Conservation (phyloP, 2,797 vertebrate species). For the Sphenopsis melanotis region DNA sequence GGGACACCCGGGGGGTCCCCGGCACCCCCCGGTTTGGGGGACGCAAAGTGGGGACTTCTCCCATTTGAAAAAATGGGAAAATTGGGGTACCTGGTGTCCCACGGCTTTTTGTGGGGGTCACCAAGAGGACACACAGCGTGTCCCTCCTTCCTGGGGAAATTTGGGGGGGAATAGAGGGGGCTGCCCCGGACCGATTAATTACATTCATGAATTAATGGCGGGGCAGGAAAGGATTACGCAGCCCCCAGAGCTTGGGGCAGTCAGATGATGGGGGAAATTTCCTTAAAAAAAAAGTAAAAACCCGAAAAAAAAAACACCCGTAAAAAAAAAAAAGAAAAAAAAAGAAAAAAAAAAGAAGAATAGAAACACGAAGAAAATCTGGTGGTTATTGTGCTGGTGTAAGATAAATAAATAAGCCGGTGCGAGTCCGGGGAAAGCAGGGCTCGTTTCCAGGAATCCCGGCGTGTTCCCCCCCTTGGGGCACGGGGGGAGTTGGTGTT, state of each 20-base stretch:
- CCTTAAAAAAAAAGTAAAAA: neutral
- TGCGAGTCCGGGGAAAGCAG: neutral
- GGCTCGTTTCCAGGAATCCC: slow-evolving; percentile 34
- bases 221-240: slow-evolving; percentile 19
- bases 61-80: neutral
- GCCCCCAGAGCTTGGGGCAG: neutral
- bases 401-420: slow-evolving; percentile 21
- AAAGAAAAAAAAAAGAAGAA: neutral
- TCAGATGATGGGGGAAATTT: slow-evolving; percentile 34
- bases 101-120: neutral
- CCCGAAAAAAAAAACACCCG: neutral
- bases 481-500: neutral
- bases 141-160: neutral
- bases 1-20: neutral
- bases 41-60: no score
- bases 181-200: neutral
- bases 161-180: neutral
- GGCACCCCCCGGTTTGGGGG: neutral
- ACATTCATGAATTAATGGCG: neutral
- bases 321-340: neutral
- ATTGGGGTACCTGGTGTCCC: neutral
- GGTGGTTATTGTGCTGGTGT: slow-evolving; percentile 9
- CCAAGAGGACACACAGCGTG: neutral
- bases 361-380: neutral
- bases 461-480: neutral